Evolutionary conservation across 2,888 invertebrate species (phyloP).

Genomic region (Venusia cambrica): DNA sequence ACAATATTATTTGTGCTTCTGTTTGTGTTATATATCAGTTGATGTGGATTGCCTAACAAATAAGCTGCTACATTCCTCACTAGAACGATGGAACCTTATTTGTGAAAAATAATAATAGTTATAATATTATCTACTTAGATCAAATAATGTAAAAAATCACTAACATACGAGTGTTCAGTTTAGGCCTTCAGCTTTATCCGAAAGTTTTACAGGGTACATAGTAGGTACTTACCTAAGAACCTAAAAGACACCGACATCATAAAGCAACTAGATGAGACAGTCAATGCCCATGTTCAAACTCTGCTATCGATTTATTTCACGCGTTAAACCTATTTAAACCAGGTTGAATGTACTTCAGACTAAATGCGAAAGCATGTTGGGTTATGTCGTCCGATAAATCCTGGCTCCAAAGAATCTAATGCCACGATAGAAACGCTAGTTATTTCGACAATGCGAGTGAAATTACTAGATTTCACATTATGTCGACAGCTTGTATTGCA

Average conservation of each 20-base stretch:
- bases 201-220: too few relatives aligned
- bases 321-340: conserved; percentile 11
- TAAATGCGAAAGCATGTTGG: conserved; percentile 22
- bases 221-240: too few relatives aligned
- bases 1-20: too few relatives aligned
- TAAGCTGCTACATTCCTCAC: too few relatives aligned
- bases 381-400: conserved; percentile 20
- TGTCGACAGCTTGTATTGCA: conserved; percentile 4
- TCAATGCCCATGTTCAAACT: neutral
- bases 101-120: too few relatives aligned
- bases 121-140: too few relatives aligned
- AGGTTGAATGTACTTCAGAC: conserved; percentile 10
- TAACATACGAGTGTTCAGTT: too few relatives aligned
- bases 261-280: conserved; percentile 12
- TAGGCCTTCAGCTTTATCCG: too few relatives aligned
- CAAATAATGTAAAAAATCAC: too few relatives aligned
- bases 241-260: neutral
- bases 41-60: too few relatives aligned
- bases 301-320: conserved; percentile 10
- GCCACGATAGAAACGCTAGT: conserved; percentile 9
- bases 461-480: conserved; percentile 11
- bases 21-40: too few relatives aligned
- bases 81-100: too few relatives aligned
- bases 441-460: conserved; percentile 18
- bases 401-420: conserved; percentile 7